Base-by-base conservation (phyloP, 2,797 vertebrate species). In the Nyctalus aviator region DNA sequence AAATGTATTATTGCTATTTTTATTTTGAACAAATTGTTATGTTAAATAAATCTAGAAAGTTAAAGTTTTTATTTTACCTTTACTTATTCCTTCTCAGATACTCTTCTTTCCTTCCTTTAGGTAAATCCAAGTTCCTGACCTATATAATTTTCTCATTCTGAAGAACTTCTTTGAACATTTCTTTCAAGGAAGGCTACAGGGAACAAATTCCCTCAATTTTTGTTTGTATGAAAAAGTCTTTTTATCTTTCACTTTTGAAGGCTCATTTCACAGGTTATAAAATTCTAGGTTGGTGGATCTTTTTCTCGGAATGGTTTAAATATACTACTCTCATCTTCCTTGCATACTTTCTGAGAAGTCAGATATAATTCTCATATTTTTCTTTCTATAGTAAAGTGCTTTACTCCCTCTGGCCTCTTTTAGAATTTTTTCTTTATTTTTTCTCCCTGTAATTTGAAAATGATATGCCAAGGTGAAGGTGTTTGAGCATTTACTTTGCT, bases 1-100 rank as follows among this genome's bases (percentile, higher is more conserved):
- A 53, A 69, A 69, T 32, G 21, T 27, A 69, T 79, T 53, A 37
- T 89, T 79, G 8, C 4, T 79, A 46, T 62, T 30, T 62, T 78
- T 44, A 88, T 79, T 89, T 89, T 57, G 30, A 79, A 89, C 48
- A 69, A 25, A 32, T 89, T 76, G 25, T 88, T 79, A 68, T 68
- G 27, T 69, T 46, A 69, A 21, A 55, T 79, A 17, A 57, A 57
- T 57, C 35, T 69, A 44, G 30, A 79, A 57, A 27, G 44, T 25
- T 15, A n/a, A 66, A 53, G 48, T 44, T 57, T 79, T 79, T 57
- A 88, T 77, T 66, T 88, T 68, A 69, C 46, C 64, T 69, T 79
- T 37, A 53, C 14, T 88, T 77, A 55, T 71, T 10, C 37, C 30
- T 89, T 81, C 30, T 57, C 73, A 68, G 46, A 53, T 66, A 53